Base-by-base conservation (phyloP, 2,797 vertebrate genomes). In the Parotocinclus haroldoi region DNA sequence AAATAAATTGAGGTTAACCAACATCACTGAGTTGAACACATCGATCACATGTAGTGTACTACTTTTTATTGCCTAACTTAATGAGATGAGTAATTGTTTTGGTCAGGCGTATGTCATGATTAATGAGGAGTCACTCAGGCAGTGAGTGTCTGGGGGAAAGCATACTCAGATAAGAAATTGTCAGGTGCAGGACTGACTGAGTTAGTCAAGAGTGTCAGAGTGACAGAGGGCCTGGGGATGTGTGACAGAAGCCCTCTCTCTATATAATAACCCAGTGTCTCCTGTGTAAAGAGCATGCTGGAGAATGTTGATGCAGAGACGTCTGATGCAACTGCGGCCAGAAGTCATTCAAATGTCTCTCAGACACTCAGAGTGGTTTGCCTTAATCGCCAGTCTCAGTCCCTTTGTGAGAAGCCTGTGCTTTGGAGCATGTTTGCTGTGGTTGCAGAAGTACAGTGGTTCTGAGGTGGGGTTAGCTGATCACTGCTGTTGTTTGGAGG, bases 1-100 rank as follows among this genome's bases (percentile, higher is more conserved):
- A 86, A 89, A 89, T 87, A 84, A 87, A 88, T 85, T 79, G 86
- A 85, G 82, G 80, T 83, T 88, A 88, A 85, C 74, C 74, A 77
- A 83, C 89, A 89, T 90, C 87, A 76, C 87, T 89, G 87, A 64
- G 13, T 71, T 78, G 81, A 79, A 79, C 81, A 80, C 48, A 70
- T 78, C 80, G 60, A 37, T 83, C 85, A 80, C 80, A 79, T 80
- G 75, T 81, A 78, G 79, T 78, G 78, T 82, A 80, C 82, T 85
- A 71, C 57, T 78, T 68, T 76, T 69, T 72, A 78, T 79, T 64
- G 11, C 71, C 68, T 71, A 75, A 87, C 89, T 90, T 87, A 87
- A 89, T 90, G 86, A 86, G 82, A 87, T 89, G 89, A 91, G 83
- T 91, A 88, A 90, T 90, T 74, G 79, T 85, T 85, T 89, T 86